Conservation (phyloP, 2,797 vertebrate genomes). For the Columba guinea region DNA sequence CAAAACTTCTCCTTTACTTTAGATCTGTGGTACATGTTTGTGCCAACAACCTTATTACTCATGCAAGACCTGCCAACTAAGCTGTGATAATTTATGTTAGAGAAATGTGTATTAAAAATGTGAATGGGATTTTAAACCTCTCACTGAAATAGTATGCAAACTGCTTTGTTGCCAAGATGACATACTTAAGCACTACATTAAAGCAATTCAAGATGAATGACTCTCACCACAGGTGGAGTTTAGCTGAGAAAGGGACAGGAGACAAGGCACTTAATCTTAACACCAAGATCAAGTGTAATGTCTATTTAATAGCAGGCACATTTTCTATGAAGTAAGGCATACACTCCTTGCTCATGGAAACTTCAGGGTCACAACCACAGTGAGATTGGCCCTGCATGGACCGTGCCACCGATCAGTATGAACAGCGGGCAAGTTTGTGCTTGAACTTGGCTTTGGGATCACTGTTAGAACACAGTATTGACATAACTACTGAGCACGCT, state of each 20-base stretch:
- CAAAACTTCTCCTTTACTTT: slow-evolving; percentile 19
- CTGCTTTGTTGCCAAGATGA: slow-evolving; percentile 13
- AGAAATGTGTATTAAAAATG: slow-evolving; percentile 54
- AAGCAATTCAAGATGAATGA: slow-evolving; percentile 29
- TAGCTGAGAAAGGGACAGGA: slow-evolving; percentile 2
- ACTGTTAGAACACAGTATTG: background rate
- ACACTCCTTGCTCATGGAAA: fast-evolving
- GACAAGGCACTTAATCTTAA: slow-evolving; percentile 6
- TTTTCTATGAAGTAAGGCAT: background rate
- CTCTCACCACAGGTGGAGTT: slow-evolving; percentile 23
- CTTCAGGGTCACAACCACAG: background rate
- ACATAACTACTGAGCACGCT: background rate
- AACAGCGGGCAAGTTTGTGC: background rate
- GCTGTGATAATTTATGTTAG: slow-evolving; percentile 47
- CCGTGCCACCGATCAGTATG: background rate
- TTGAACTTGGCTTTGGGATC: background rate
- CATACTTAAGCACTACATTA: slow-evolving; percentile 7
- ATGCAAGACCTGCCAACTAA: slow-evolving; percentile 33
- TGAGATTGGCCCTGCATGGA: background rate
- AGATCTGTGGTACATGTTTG: slow-evolving; percentile 5
- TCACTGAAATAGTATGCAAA: background rate
- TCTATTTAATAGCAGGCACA: background rate
- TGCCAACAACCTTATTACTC: slow-evolving; percentile 35
- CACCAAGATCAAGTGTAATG: background rate
- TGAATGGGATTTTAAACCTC: slow-evolving; percentile 56